Evolutionary conservation across 2,888 invertebrate genomes (phyloP), one percentile per base, ranked within the genome.

Genomic region (Lapara coniferarum): DNA sequence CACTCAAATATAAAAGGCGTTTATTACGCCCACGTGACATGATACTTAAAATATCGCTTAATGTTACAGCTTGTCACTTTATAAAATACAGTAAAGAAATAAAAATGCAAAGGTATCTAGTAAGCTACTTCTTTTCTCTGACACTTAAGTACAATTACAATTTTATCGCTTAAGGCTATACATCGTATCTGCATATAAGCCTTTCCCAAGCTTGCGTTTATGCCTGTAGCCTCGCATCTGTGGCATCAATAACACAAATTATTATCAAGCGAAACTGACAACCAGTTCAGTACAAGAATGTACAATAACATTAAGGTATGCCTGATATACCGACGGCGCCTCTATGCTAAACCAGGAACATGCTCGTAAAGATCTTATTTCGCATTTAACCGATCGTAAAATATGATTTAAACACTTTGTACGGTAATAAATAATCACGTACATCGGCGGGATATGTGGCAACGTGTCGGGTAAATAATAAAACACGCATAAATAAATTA

Each of bases 321-420:
- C 74, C 76, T 82, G 80, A 82, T 81, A 83, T 84, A 86, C 83
- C 84, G 81, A 81, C 82, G 86, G 85, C 87, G 87, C 86, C 82
- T 80, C 79, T 76, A 74, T 73, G 78, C 77, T 73, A 82, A 83
- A 84, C 81, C 80, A 79, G 79, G 81, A 81, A 85, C 84, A 83
- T 70, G 81, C 79, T 86, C 86, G 80, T 90, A 87, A 88, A 87
- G 82, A 83, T 85, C 83, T 86, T 84, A 84, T 85, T 85, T 85
- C 77, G 79, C 82, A 82, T 87, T 85, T 81, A 85, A 83, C 81
- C 81, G 81, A 77, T 82, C 84, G 81, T 88, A 86, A 89, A 85
- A 78, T 79, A 83, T 84, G 81, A 85, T 85, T 87, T 87, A 86
- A 84, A 79, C 79, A 78, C 79, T 78, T 78, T 81, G 79, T 79